Evolutionary conservation across 2,113 vertebrate species (phyloP), one percentile per base, ranked within the genome.

Genomic region (Bubo blakistoni): DNA sequence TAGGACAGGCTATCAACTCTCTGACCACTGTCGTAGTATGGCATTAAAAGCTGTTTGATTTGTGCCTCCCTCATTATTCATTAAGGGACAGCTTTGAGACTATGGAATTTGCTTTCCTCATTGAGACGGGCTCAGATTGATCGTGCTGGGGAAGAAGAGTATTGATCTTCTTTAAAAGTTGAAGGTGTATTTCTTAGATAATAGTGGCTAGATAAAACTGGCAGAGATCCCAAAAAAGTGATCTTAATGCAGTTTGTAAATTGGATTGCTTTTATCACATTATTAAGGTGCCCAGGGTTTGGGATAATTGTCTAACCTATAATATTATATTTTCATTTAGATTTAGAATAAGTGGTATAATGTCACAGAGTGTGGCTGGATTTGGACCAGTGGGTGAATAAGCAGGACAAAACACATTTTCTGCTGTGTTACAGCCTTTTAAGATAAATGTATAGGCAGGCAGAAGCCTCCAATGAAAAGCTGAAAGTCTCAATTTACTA

Each of bases 11-110:
- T 79, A 7, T 89, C 70, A 66, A 4, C 49, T 79, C 81, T 70
- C 42, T 97, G 91, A 30, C 44, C 6, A 2, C 24, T 80, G 61
- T 40, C 92, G 27, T 71, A 70, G 51, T 57, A 61, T 79, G 62
- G 40, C 88, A 92, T 95, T 96, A 95, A 91, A 94, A 94, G 90
- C 92, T 86, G 76, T 86, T 96, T 91, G 92, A 92, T 95, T 91
- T 97, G 94, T 94, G 73, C n/a, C n/a, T 94, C 22, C 36, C 65
- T 92, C 66, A 19, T 96, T 91, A 89, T 85, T 92, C 86, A 81
- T 94, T 86, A 85, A 86, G 86, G 70, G 16, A 44, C 62, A 76
- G 58, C 86, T 89, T 81, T 83, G 73, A 86, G 58, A 30, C 20
- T 16, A 1, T 86, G 70, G 57, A 89, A 76, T 85, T 85, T 79